phyloP scores from a whole-genome alignment of 2,797 vertebrate species.

The Aquila chrysaetos region DNA sequence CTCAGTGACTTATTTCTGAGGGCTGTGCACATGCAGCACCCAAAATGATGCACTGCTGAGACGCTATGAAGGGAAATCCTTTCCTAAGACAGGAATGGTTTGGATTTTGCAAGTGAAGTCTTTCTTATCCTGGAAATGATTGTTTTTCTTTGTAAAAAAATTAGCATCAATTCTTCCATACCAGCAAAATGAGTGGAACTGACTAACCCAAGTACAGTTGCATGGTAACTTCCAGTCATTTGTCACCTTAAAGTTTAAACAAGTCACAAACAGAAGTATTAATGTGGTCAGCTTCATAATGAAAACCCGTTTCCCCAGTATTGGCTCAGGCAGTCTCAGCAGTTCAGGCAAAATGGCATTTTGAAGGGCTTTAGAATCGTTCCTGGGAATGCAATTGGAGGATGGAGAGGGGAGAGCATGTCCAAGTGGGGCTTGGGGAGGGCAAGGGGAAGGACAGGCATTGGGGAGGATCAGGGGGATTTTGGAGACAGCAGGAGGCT shows the following conservation, averaged over 20 bases:
- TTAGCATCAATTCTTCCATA: neutral
- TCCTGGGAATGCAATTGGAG: neutral
- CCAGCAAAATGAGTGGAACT: neutral
- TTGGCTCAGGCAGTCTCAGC: neutral
- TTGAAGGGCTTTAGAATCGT: neutral
- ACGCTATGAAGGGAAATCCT: neutral
- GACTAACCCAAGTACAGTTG: neutral
- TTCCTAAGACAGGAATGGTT: neutral
- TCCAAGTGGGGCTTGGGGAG: neutral
- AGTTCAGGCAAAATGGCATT: neutral
- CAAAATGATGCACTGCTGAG: neutral
- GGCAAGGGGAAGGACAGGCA: neutral
- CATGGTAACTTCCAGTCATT: neutral
- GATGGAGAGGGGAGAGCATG: neutral
- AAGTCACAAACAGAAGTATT: neutral
- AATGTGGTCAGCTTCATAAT: neutral
- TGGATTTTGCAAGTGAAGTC: neutral
- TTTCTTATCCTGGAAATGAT: neutral
- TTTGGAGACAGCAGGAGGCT: neutral
- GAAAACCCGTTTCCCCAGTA: neutral
- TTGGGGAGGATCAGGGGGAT: neutral
- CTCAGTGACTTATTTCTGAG: neutral
- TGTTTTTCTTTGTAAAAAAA: neutral
- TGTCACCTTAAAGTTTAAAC: neutral
- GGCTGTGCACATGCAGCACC: neutral